These are phyloP conservation scores for Anthopleura sola DNA, from an alignment of 64 coral and sea anemone species.

Conservation along the genomic window DNA sequence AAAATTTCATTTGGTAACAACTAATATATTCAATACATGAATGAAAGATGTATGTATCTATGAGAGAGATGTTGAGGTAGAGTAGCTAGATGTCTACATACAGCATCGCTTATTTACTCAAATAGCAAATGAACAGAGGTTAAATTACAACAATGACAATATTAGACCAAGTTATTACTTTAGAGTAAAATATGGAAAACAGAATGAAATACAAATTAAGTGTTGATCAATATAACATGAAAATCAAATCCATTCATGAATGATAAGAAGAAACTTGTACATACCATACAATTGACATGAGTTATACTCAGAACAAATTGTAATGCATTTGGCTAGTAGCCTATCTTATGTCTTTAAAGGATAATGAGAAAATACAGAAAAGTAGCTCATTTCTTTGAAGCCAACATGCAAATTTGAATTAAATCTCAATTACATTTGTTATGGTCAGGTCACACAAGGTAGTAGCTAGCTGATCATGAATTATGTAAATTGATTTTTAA, in stretches of 20 bases:
- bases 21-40: not conserved
- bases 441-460: not conserved
- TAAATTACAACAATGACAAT: not conserved
- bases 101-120: not conserved
- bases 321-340: not conserved
- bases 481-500: conserved; percentile 3
- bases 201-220: conserved; percentile 5
- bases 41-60: not conserved
- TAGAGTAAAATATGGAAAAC: not conserved
- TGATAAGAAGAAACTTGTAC: not conserved
- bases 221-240: conserved; percentile 5
- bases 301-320: not conserved
- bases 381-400: not conserved
- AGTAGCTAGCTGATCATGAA: not conserved
- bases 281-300: not conserved
- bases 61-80: not conserved
- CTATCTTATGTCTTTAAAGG: not conserved
- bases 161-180: not conserved
- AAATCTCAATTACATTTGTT: conserved; percentile 19
- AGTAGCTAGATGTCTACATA: not conserved
- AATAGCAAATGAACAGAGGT: not conserved
- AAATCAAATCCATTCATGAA: conserved; percentile 8
- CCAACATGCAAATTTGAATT: conserved; percentile 41
- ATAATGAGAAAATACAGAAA: not conserved
- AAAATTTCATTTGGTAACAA: not conserved